Conservation (phyloP, 2,113 vertebrate genomes). For the Cheilinus undulatus region DNA sequence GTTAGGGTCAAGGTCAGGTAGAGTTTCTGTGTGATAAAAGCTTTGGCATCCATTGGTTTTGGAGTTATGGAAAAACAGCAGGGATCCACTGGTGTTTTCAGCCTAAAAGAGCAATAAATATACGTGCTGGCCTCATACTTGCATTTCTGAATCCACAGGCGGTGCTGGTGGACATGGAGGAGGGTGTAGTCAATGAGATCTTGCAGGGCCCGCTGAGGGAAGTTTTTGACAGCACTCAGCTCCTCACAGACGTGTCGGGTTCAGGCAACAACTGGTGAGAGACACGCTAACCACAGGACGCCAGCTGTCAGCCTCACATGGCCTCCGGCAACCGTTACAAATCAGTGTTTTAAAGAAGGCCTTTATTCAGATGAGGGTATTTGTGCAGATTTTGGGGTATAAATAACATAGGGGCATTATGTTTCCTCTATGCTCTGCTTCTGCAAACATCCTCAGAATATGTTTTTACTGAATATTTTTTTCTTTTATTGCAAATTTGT, state of each 20-base stretch:
- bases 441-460: too few relatives aligned
- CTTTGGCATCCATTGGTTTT: conserved; percentile 13
- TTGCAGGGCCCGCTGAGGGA: conserved; percentile 93
- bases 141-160: conserved; percentile 83
- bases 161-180: conserved; percentile 98
- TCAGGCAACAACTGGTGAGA: conserved; percentile 99
- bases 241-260: conserved; percentile 96
- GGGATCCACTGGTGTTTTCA: not conserved
- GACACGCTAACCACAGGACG: conserved; percentile 5
- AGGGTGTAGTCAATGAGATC: conserved; percentile 95
- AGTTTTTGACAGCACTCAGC: conserved; percentile 93
- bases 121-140: conserved; percentile 1
- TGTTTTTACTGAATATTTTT: too few relatives aligned
- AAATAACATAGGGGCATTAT: too few relatives aligned
- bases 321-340: not conserved
- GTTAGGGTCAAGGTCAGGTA: not conserved
- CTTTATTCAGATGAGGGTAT: too few relatives aligned
- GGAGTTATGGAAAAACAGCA: conserved; percentile 12
- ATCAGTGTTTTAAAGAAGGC: not conserved
- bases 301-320: not conserved
- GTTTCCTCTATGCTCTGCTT: too few relatives aligned
- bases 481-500: too few relatives aligned
- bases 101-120: not conserved
- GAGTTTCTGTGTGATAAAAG: not conserved
- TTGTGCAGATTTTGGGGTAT: too few relatives aligned